Percentiles rank a stretch among this genome's conserved stretches.
phyloP scores from a whole-genome alignment of 2,797 vertebrate genomes.

The Limnodromus scolopaceus region DNA sequence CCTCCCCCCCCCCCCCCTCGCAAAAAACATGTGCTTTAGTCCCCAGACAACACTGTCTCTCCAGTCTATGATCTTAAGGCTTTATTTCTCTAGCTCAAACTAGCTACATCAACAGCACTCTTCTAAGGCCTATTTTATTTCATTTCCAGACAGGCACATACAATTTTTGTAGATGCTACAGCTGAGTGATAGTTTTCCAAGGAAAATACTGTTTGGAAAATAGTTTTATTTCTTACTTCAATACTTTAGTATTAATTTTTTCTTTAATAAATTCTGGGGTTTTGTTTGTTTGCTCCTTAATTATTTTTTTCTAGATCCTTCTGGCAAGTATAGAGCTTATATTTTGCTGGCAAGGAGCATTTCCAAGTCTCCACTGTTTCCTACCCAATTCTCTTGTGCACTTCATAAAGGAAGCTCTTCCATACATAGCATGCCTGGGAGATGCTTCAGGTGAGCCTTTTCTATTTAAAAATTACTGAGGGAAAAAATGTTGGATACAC shows the following conservation, averaged over 20 bases:
- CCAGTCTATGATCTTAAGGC: neutral
- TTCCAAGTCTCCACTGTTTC: neutral
- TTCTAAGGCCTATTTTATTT: rapidly evolving
- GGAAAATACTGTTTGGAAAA: neutral
- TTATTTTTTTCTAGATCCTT: neutral
- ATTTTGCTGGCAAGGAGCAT: neutral
- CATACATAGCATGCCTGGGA: neutral
- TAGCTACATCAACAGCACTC: neutral
- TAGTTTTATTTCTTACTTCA: neutral
- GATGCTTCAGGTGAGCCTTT: neutral
- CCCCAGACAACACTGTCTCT: neutral
- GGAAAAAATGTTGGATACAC: neutral
- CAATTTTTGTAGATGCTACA: neutral
- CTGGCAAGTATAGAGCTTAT: neutral
- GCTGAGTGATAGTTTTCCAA: neutral
- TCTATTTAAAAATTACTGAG: neutral
- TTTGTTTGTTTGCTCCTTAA: neutral
- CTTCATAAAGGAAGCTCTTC: neutral
- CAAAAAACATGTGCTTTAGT: neutral
- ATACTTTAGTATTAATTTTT: neutral
- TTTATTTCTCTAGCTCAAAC: neutral
- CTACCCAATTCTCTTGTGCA: neutral
- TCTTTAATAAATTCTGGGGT: neutral
- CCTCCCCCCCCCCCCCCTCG: no score
- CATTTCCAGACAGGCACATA: neutral